These are phyloP conservation scores for Phainopepla nitens DNA, from an alignment of 2,113 vertebrate species.

Conservation along the genomic window DNA sequence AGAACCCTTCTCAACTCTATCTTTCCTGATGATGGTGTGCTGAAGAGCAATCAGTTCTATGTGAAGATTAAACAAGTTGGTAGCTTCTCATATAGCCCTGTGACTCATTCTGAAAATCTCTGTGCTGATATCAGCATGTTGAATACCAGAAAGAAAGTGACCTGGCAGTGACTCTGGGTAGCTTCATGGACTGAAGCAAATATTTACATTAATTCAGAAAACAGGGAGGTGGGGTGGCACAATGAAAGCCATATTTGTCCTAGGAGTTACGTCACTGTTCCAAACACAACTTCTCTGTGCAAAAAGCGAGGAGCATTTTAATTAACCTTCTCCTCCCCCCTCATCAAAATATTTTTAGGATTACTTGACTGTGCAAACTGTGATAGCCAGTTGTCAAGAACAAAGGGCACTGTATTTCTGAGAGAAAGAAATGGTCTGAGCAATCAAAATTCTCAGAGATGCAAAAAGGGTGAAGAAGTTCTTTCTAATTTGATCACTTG, in stretches of 20 bases:
- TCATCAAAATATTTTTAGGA: constrained; percentile 43
- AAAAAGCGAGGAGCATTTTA: constrained; percentile 25
- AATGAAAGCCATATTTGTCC: constrained; percentile 55
- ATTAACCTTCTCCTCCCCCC: not conserved
- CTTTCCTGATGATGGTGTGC: not conserved
- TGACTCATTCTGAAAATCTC: not conserved
- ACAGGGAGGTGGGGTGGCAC: not conserved
- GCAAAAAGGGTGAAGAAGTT: not conserved
- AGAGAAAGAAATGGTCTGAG: not conserved
- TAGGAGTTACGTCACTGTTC: constrained; percentile 27
- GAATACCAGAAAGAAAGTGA: constrained; percentile 13
- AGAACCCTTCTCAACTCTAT: not conserved
- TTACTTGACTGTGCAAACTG: constrained; percentile 13
- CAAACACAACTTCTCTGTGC: constrained; percentile 36
- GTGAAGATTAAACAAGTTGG: not conserved
- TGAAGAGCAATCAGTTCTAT: not conserved
- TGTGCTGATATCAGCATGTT: not conserved
- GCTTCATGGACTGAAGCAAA: constrained; percentile 24
- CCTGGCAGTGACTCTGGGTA: constrained; percentile 10
- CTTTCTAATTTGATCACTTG: not conserved
- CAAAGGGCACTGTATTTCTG: not conserved
- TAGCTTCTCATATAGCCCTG: not conserved
- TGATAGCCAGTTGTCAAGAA: constrained; percentile 7
- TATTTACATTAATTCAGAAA: constrained; percentile 49
- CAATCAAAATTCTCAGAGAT: not conserved